Percentiles rank a stretch among this genome's conserved stretches.
phyloP scores from a whole-genome alignment of 1,140 invertebrate genomes.

The Apis laboriosa region DNA sequence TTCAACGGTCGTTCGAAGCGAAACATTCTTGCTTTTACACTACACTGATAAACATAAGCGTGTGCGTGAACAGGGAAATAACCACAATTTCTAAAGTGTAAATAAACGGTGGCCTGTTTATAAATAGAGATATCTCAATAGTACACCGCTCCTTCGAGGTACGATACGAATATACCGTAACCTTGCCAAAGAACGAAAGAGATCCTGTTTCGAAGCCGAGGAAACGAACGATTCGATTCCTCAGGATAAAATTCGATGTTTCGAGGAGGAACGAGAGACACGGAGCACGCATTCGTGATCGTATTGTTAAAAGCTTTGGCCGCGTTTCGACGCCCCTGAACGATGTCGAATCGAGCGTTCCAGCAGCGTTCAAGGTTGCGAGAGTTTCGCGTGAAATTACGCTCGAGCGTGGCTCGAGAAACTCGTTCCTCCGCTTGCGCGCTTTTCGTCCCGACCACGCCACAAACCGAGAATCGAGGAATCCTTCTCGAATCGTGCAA shows the following conservation, averaged over 20 bases:
- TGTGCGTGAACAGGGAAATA: background rate
- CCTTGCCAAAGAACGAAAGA: background rate
- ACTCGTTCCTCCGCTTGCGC: constrained; percentile 28
- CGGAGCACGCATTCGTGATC: background rate
- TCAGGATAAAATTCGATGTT: background rate
- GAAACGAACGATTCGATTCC: too few species aligned
- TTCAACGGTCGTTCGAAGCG: constrained; percentile 14
- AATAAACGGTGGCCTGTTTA: constrained; percentile 14
- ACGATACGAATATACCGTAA: background rate
- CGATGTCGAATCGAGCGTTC: constrained; percentile 13
- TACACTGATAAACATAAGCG: constrained; percentile 18
- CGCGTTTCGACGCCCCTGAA: constrained; percentile 23
- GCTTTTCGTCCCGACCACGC: background rate
- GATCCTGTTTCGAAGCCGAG: rapidly evolving
- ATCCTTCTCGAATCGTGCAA: background rate
- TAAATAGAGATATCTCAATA: constrained; percentile 39
- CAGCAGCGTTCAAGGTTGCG: constrained; percentile 30
- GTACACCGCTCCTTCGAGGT: background rate
- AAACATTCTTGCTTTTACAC: constrained; percentile 38
- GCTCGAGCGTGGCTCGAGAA: constrained; percentile 7
- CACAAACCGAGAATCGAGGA: background rate
- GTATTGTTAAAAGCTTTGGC: background rate
- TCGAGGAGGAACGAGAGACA: background rate
- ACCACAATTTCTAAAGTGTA: background rate
- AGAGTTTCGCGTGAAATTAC: constrained; percentile 43